Percentiles rank a stretch among this genome's conserved stretches.
These are phyloP conservation scores for Hippopotamus amphibius DNA, from an alignment of 2,113 vertebrate genomes.

Conservation along the genomic window DNA sequence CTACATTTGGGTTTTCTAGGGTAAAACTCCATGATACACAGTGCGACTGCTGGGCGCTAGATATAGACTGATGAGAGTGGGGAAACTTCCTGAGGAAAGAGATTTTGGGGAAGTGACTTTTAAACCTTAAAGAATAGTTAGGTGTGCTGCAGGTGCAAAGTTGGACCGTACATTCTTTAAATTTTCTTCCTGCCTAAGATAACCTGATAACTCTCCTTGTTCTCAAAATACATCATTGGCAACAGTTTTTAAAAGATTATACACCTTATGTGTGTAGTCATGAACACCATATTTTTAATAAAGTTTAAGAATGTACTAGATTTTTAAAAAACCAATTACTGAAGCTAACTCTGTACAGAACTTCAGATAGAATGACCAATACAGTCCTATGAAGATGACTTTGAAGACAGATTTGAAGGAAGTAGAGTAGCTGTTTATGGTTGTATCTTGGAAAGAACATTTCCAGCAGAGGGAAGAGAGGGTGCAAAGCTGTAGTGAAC, in stretches of 20 bases:
- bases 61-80: background rate
- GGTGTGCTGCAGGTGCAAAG: background rate
- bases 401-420: background rate
- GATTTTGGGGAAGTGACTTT: fast-evolving
- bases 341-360: background rate
- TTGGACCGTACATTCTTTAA: background rate
- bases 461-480: background rate
- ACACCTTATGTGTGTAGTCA: background rate
- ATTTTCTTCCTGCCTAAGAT: background rate
- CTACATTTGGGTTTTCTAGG: background rate
- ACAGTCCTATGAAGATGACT: background rate
- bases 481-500: background rate
- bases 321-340: background rate
- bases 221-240: background rate
- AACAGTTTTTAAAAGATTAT: background rate
- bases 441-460: background rate
- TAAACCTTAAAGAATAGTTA: background rate
- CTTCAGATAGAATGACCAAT: background rate
- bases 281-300: background rate
- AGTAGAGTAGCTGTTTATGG: background rate
- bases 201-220: background rate
- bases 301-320: background rate
- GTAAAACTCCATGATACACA: background rate
- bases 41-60: background rate
- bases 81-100: background rate